Base-by-base conservation (phyloP, 1,140 invertebrate genomes). In the Cardiocondyla obscurior region DNA sequence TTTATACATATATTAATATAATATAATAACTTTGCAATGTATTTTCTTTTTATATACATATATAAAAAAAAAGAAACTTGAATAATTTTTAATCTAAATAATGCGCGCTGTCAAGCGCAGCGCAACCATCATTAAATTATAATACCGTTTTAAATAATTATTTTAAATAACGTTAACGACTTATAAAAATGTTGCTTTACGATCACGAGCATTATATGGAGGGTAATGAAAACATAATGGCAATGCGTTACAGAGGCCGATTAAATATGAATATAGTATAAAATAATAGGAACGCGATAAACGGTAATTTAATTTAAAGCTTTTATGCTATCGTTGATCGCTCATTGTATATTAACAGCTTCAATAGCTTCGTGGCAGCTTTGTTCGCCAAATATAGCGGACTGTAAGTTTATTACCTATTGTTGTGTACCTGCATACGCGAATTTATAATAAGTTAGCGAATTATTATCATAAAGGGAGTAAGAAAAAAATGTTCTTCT, bases 231-330 rank as follows among this genome's bases (percentile, higher is more conserved):
- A 67, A 67, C 44, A 39, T 77, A 77, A 77, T 67, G 19, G 33
- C 10, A 33, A 39, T 36, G 30, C 30, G 19, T 77, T n/a, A 28
- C 44, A 51, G 46, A 28, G 62, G 22, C 22, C 33, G 44, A 77
- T 77, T 77, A 77, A 77, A 77, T 77, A 65, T 65, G 33, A n/a
- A 77, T 77, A 51, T 39, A 67, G 22, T 67, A 53, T 67, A 67
- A 67, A 77, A 77, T 77, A 67, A 77, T 77, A 67, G 60, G 19
- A 77, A 77, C 60, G 57, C 44, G 74, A 67, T 76, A 64, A 62
- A 77, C 60, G 60, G 22, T 77, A 67, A 77, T 77, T 65, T 77
- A 77, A 67, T 77, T 65, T 51, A 19, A 28, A 65, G 73, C 73
- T 77, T 67, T 77, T 67, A 67, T 33, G 57, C 28, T 64, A 64